These are phyloP conservation scores for Eudasyphora cyanicolor DNA, from an alignment of 2,888 invertebrate species.

Conservation along the genomic window DNA sequence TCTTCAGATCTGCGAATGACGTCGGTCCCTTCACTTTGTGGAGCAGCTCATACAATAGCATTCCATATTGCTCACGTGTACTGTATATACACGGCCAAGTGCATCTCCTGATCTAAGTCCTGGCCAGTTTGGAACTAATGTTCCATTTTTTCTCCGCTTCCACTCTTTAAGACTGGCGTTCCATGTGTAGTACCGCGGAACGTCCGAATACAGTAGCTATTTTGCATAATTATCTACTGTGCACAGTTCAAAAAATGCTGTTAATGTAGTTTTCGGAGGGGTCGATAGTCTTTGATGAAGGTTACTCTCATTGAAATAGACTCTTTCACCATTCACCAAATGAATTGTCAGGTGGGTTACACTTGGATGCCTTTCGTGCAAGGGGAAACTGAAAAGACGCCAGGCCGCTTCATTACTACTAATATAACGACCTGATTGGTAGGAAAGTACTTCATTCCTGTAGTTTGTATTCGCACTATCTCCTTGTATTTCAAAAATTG, in stretches of 20 bases:
- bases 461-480: background rate
- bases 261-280: conserved; percentile 1
- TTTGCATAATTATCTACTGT: background rate
- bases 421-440: background rate
- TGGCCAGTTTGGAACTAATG: conserved; percentile 11
- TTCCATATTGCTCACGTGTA: conserved; percentile 49
- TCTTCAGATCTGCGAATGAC: conserved; percentile 20
- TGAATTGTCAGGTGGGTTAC: background rate
- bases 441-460: background rate
- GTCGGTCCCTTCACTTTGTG: conserved; percentile 20
- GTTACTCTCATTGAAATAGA: background rate
- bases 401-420: conserved; percentile 3
- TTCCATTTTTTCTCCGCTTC: background rate
- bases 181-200: conserved; percentile 18
- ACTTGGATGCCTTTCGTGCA: background rate
- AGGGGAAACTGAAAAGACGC: background rate
- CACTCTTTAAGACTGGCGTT: background rate
- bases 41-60: conserved; percentile 39
- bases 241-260: background rate
- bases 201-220: background rate
- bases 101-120: conserved; percentile 30
- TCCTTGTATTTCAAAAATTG: conserved; percentile 4
- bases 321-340: background rate
- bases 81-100: conserved; percentile 53
- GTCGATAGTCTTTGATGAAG: background rate